Conservation (phyloP, 2,797 vertebrate genomes). For the Periparus ater region DNA sequence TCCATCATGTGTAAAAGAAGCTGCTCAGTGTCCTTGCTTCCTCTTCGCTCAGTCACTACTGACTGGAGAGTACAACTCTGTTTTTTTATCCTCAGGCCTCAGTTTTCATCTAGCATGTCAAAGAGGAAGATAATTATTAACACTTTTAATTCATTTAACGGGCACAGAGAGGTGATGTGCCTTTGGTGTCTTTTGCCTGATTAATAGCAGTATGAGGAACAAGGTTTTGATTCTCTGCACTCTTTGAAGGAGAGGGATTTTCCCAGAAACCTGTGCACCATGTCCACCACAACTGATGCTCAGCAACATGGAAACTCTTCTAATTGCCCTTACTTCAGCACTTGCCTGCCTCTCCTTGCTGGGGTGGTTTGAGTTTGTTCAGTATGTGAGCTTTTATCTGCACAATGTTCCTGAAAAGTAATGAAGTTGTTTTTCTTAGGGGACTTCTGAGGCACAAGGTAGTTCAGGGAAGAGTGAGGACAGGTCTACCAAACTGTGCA, state of each 20-base stretch:
- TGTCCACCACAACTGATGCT: background rate
- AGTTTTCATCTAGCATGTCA: background rate
- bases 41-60: background rate
- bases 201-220: background rate
- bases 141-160: background rate
- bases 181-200: background rate
- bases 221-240: background rate
- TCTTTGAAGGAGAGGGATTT: background rate
- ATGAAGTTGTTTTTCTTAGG: background rate
- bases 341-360: background rate
- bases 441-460: background rate
- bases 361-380: background rate
- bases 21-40: background rate
- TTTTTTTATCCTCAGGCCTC: background rate
- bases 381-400: background rate
- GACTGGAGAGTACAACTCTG: background rate
- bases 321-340: background rate
- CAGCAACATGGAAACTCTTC: background rate
- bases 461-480: background rate
- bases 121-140: background rate
- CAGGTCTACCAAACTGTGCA: background rate
- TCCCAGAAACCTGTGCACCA: fast-evolving
- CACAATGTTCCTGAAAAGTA: background rate
- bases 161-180: background rate
- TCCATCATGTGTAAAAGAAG: background rate